Percentiles rank a stretch among this genome's conserved stretches.
phyloP scores from a whole-genome alignment of 1,140 invertebrate genomes.

The Parapsyche elsis region DNA sequence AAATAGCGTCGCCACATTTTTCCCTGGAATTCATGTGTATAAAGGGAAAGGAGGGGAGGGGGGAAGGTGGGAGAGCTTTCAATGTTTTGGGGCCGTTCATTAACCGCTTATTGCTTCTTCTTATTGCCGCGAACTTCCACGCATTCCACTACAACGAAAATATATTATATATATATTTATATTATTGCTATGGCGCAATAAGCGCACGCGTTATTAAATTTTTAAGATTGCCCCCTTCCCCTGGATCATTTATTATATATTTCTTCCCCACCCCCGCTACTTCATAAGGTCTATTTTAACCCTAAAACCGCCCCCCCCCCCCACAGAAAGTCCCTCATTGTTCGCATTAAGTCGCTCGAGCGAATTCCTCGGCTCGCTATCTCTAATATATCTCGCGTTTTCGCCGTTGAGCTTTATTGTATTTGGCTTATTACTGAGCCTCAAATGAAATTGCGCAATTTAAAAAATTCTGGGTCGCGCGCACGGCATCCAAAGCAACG shows the following conservation, averaged over 20 bases:
- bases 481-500: neutral
- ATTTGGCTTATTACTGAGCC: constrained; percentile 14
- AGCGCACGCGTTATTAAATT: constrained; percentile 23
- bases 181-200: neutral
- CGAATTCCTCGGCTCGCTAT: neutral
- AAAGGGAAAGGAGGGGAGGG: no score
- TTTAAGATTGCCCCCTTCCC: constrained; percentile 14
- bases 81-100: neutral
- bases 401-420: constrained; percentile 12
- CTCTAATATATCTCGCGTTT: neutral
- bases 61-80: no score
- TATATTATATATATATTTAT: neutral
- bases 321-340: no score
- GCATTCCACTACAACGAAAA: neutral
- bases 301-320: neutral
- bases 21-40: neutral
- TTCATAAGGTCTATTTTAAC: neutral
- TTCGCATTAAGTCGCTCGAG: neutral
- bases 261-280: neutral
- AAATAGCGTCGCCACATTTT: no score
- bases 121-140: no score
- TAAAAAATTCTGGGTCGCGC: constrained; percentile 12
- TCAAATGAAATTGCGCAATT: constrained; percentile 24
- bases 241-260: neutral
- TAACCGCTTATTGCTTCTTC: constrained; percentile 14